Evolutionary conservation across 1,140 invertebrate species (phyloP), one percentile per base, ranked within the genome.

Genomic region (Zaprionus taronus): DNA sequence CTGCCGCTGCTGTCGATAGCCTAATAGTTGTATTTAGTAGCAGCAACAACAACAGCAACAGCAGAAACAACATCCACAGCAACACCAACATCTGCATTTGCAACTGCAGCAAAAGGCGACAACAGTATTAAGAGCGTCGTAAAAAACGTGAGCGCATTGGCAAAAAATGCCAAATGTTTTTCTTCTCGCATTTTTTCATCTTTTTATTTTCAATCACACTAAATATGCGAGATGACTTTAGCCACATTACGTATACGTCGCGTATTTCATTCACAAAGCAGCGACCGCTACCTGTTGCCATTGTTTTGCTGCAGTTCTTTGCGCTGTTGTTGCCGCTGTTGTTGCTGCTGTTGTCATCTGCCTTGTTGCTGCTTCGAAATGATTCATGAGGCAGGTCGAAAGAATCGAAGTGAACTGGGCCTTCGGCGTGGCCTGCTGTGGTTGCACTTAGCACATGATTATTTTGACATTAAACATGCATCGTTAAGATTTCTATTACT

Each of bases 141-240:
- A 44, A 36, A 66, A 71, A 77, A 80, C 78, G 78, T 80, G 78
- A 77, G 47, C 74, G 57, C 22, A 72, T 67, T 71, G 63, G 58
- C 51, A 72, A 77, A 51, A 67, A 72, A 66, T 66, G 60, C 24
- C 65, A 73, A 69, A 47, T 28, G 26, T 55, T 74, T 78, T 71
- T 57, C 31, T 55, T 17, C 41, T 47, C 41, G 36, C 5, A 47
- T 47, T 47, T 47, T 47, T 17, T 17, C n/a, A 47, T 47, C 38
- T 41, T 15, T 47, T 31, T n/a, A 17, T 56, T 31, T 56, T 56
- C 24, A 56, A 31, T 28, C 47, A 31, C 38, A 64, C 31, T 36
- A 47, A 22, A 17, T n/a, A 51, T 36, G 47, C 28, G 47, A 14
- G n/a, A 5, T 24, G 47, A 22, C 22, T 51, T 51, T 51, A 51